These are phyloP conservation scores for Calliphora vomitoria DNA, from an alignment of 2,888 invertebrate genomes.

Conservation along the genomic window DNA sequence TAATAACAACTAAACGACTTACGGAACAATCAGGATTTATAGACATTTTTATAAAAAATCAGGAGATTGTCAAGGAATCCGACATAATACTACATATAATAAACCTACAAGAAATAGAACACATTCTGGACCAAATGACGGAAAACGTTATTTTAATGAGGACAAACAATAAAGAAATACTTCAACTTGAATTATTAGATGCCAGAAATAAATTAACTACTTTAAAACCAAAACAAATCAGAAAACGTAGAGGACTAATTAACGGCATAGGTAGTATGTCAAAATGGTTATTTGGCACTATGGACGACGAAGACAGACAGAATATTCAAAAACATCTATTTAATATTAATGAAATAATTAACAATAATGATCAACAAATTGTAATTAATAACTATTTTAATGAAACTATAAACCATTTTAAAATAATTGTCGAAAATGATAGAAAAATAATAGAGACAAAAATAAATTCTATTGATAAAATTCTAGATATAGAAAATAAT, in stretches of 20 bases:
- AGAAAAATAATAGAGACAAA: conserved; percentile 31
- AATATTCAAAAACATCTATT: conserved; percentile 10
- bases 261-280: conserved; percentile 61
- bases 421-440: conserved; percentile 32
- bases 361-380: conserved; percentile 36
- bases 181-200: conserved; percentile 56
- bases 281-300: conserved; percentile 65
- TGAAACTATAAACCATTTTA: background rate
- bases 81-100: conserved; percentile 65
- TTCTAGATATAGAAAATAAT: conserved; percentile 48
- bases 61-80: conserved; percentile 58
- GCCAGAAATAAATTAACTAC: conserved; percentile 55
- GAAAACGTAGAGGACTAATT: conserved; percentile 59
- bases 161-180: conserved; percentile 57
- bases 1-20: conserved; percentile 28
- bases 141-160: conserved; percentile 57
- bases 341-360: background rate
- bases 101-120: conserved; percentile 40
- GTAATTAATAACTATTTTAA: conserved; percentile 12
- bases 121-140: conserved; percentile 49
- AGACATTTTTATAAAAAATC: conserved; percentile 57
- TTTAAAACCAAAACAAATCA: conserved; percentile 48
- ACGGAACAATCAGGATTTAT: conserved; percentile 61
- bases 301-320: conserved; percentile 61
- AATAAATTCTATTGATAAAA: conserved; percentile 57